phyloP scores from a whole-genome alignment of 2,888 invertebrate genomes.

The Agonopterix heracliana region DNA sequence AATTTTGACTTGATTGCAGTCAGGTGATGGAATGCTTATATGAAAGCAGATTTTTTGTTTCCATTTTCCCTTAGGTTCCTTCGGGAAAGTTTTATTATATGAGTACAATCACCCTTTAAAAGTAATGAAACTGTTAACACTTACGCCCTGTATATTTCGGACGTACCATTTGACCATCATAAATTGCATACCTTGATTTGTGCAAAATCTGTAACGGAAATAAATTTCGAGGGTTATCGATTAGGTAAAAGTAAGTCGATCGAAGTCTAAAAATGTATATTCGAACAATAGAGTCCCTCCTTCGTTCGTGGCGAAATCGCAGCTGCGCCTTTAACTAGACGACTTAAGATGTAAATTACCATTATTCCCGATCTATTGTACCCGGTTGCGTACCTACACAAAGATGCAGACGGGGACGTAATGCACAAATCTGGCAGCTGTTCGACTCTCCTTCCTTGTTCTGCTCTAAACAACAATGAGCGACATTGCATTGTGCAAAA shows the following conservation, averaged over 20 bases:
- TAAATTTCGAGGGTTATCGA: conserved; percentile 36
- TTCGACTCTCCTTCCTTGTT: conserved; percentile 59
- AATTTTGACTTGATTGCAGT: too few species aligned
- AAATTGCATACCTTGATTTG: conserved; percentile 2
- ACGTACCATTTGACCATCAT: too few species aligned
- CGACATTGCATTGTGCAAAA: conserved; percentile 63
- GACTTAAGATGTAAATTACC: conserved; percentile 76
- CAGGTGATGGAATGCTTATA: too few species aligned
- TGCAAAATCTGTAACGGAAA: conserved; percentile 27
- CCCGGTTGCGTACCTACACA: conserved; percentile 51
- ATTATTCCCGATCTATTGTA: conserved; percentile 64
- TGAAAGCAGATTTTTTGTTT: too few species aligned
- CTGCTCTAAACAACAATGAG: conserved; percentile 56
- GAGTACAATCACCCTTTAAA: too few species aligned
- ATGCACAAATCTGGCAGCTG: conserved; percentile 74
- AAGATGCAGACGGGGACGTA: conserved; percentile 70
- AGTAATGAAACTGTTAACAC: too few species aligned
- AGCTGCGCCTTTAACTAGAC: conserved; percentile 68
- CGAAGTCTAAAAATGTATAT: conserved; percentile 33
- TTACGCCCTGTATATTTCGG: too few species aligned
- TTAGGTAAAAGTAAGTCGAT: conserved; percentile 37
- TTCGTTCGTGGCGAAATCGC: conserved; percentile 51
- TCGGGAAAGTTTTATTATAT: too few species aligned
- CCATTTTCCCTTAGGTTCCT: too few species aligned
- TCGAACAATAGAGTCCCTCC: conserved; percentile 38